Evolutionary conservation across 2,888 invertebrate species (phyloP).

Genomic region (Nymphalis c-album): DNA sequence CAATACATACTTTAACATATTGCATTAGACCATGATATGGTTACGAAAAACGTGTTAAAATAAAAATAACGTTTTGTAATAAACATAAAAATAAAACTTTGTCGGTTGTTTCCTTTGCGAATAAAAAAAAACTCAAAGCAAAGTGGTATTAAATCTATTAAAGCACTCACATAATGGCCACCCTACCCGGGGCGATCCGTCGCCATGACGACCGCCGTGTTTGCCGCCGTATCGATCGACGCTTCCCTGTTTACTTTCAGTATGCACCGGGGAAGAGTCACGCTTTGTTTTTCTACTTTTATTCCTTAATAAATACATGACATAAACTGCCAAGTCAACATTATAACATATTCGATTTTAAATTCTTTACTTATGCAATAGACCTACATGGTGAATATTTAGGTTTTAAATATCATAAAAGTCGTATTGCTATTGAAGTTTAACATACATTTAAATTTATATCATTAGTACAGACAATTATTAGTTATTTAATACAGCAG

Average conservation of each 20-base stretch:
- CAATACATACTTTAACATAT: too few species aligned
- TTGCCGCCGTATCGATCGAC: constrained; percentile 78
- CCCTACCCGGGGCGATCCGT: constrained; percentile 54
- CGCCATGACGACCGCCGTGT: constrained; percentile 77
- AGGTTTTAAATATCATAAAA: too few species aligned
- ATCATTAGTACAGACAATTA: too few species aligned
- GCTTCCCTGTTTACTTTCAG: constrained; percentile 67
- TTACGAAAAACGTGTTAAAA: too few species aligned
- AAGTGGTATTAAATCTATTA: neutral
- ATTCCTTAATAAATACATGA: constrained; percentile 15
- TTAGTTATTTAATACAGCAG: too few species aligned
- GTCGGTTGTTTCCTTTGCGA: neutral
- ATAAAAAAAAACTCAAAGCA: neutral
- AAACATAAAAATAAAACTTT: too few species aligned
- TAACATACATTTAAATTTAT: too few species aligned
- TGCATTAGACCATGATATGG: too few species aligned
- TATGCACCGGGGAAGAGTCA: constrained; percentile 41
- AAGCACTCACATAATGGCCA: constrained; percentile 8
- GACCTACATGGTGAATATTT: too few species aligned
- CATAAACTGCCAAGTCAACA: neutral
- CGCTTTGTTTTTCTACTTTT: constrained; percentile 33
- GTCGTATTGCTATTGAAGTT: too few species aligned
- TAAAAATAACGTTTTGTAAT: too few species aligned
- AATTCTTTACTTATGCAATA: too few species aligned
- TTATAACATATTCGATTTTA: neutral